Conservation (phyloP, 2,797 vertebrate species). For the Takifugu rubripes region DNA sequence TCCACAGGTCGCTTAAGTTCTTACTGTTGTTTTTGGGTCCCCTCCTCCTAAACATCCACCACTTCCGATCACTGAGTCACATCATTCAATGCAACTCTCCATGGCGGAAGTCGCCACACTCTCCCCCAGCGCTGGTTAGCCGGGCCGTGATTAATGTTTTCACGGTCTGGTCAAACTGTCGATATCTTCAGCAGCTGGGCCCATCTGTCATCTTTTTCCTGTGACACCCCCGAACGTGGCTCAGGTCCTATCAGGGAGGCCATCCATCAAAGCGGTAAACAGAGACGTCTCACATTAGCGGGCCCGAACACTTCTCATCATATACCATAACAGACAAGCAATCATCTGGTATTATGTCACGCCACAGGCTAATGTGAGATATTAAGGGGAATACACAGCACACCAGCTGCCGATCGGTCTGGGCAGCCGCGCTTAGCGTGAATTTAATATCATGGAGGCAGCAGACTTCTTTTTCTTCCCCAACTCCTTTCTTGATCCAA, state of each 20-base stretch:
- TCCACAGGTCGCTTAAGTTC: conserved; percentile 35
- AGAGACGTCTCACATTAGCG: conserved; percentile 78
- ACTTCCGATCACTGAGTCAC: conserved; percentile 33
- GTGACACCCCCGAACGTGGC: conserved; percentile 70
- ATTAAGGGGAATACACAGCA: conserved; percentile 68
- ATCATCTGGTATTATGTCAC: conserved; percentile 74
- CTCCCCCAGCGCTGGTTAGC: conserved; percentile 63
- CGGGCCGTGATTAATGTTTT: conserved; percentile 73
- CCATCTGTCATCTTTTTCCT: conserved; percentile 78
- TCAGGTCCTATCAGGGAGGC: conserved; percentile 73
- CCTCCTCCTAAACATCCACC: conserved; percentile 22
- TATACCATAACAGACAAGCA: conserved; percentile 76
- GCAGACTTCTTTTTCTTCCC: conserved; percentile 40
- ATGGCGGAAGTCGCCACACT: conserved; percentile 54
- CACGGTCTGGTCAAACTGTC: conserved; percentile 74
- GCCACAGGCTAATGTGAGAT: conserved; percentile 75
- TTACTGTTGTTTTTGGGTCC: conserved; percentile 28
- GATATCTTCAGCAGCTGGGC: conserved; percentile 77
- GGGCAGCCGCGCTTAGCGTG: conserved; percentile 61
- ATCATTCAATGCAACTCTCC: conserved; percentile 26
- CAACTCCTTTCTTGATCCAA: conserved; percentile 15
- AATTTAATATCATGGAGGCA: conserved; percentile 52
- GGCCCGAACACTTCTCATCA: conserved; percentile 73
- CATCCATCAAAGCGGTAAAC: conserved; percentile 78
- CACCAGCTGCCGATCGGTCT: conserved; percentile 63